These are phyloP conservation scores for Trissonchulus latispiculum DNA, from an alignment of 2,888 invertebrate species.

Conservation along the genomic window DNA sequence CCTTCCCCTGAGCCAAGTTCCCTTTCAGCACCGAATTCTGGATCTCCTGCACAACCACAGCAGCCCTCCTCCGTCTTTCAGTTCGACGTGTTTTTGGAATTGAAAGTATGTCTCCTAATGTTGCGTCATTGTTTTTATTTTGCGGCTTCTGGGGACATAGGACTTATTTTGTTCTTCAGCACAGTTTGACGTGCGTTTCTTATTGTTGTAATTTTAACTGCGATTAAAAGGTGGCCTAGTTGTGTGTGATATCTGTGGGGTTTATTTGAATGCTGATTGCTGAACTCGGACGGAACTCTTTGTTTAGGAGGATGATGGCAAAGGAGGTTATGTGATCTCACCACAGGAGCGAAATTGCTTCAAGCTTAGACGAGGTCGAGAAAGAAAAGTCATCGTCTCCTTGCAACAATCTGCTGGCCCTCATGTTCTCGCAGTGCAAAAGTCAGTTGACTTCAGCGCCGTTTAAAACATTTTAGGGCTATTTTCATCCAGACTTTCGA, in stretches of 20 bases:
- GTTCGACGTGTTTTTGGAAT: slow-evolving; percentile 81
- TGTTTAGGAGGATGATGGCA: slow-evolving; percentile 78
- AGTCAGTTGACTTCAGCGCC: slow-evolving; percentile 37
- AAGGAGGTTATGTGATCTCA: slow-evolving; percentile 52
- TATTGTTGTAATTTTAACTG: too few relatives aligned
- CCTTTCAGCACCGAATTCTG: too few relatives aligned
- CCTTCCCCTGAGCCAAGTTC: background rate
- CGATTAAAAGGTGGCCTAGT: too few relatives aligned
- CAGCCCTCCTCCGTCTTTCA: slow-evolving; percentile 57
- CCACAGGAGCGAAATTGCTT: slow-evolving; percentile 50
- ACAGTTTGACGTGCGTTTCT: too few relatives aligned
- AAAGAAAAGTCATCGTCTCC: slow-evolving; percentile 74
- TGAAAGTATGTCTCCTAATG: slow-evolving; percentile 50
- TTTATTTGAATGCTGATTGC: too few relatives aligned
- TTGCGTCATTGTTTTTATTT: background rate
- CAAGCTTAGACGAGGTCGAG: slow-evolving; percentile 62
- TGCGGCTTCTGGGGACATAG: too few relatives aligned
- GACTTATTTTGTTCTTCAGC: too few relatives aligned
- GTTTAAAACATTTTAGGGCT: too few relatives aligned
- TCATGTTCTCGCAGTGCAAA: slow-evolving; percentile 33
- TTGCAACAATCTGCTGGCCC: slow-evolving; percentile 53
- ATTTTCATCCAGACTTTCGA: too few relatives aligned
- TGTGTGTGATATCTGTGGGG: too few relatives aligned
- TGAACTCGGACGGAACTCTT: too few relatives aligned
- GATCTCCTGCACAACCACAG: background rate